Base-by-base conservation (phyloP, 2,888 invertebrate species). In the Blastobasis adustella region DNA sequence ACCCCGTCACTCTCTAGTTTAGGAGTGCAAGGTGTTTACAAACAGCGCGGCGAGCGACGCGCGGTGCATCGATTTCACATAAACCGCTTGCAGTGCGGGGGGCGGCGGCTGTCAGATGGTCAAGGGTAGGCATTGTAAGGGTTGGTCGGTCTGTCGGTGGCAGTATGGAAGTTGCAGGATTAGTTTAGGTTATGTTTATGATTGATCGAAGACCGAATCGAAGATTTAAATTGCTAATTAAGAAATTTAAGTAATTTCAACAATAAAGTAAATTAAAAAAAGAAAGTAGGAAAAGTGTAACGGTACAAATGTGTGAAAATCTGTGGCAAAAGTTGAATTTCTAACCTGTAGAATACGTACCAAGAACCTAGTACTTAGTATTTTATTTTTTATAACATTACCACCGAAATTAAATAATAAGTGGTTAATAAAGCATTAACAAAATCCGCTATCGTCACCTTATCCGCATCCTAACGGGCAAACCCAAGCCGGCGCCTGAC, bases 1-100 rank as follows among this genome's bases (percentile, higher is more conserved):
- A 23, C 23, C 23, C 23, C 23, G 23, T 23, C 2, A 45, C 8
- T 23, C 8, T 37, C 36, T 4, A 45, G 37, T 37, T 37, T 37
- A 46, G 6, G 8, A 72, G 67, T 77, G 79, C 76, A 78, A 73
- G 23, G 78, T 82, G 87, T 88, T 88, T 87, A 85, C 85, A 82
- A 88, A 87, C 87, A 87, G 71, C 66, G 71, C 56, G 23, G 23
- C 23, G 23, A 23, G 23, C 23, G 23, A 23, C 23, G 23, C 23
- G 23, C 23, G 7, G 47, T 77, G 82, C 88, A 88, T 88, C 87
- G 87, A 88, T 88, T 87, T 86, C 86, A 80, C 88, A 88, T 88
- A 87, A 88, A 87, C 69, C 59, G 54, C 57, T 54, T 59, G 58
- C 60, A 56, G 54, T 51, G 58, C 38, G 51, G 45, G 37, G 47